Evolutionary conservation across 2,113 vertebrate species (phyloP).

Genomic region (Cryptotis parvus): DNA sequence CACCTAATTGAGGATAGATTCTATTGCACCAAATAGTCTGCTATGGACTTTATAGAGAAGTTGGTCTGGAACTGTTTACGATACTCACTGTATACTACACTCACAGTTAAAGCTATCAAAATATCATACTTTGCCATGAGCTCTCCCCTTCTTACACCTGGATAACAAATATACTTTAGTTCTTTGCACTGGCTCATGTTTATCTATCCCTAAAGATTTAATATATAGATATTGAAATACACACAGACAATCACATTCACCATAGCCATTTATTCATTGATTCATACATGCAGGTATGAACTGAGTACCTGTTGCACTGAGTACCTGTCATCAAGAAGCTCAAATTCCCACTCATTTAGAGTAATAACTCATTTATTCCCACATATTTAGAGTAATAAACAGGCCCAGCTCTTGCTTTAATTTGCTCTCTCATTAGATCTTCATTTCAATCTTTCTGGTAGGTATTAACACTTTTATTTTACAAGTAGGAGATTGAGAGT

Average conservation of each 20-base stretch:
- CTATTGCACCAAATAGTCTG: not conserved
- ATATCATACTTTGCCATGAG: not conserved
- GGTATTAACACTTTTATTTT: not conserved
- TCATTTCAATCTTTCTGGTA: not conserved
- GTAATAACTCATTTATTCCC: not conserved
- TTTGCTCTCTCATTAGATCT: not conserved
- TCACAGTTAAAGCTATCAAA: slow-evolving; percentile 4
- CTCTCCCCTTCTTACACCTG: not conserved
- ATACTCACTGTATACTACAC: not conserved
- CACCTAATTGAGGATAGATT: not conserved
- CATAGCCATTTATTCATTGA: not conserved
- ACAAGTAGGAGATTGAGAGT: not conserved
- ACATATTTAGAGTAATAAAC: not conserved
- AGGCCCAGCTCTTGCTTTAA: not conserved
- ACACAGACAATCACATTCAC: not conserved
- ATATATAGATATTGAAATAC: not conserved
- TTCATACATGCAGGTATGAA: not conserved
- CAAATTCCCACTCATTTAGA: not conserved
- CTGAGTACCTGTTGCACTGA: not conserved
- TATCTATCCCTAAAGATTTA: not conserved
- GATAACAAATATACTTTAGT: not conserved
- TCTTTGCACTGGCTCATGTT: not conserved
- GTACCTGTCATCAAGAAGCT: not conserved
- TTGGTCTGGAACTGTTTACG: slow-evolving; percentile 2
- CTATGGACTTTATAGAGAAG: slow-evolving; percentile 5